Base-by-base conservation (phyloP, 2,888 invertebrate species). In the Lacanobia oleracea region DNA sequence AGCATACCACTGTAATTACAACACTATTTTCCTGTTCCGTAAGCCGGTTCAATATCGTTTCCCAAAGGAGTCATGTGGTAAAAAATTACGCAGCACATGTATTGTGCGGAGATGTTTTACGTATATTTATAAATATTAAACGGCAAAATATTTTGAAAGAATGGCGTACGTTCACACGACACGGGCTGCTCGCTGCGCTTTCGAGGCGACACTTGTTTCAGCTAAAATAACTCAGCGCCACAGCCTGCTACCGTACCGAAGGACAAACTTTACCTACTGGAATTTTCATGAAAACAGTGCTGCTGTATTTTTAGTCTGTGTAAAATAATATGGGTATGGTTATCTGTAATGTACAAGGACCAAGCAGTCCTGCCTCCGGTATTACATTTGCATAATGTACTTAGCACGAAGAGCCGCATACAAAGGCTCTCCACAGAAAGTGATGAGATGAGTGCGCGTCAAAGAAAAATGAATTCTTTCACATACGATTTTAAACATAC, bases 361-460 rank as follows among this genome's bases (percentile, higher is more conserved):
- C 88, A 89, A 86, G 86, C 90, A 88, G 92, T 89, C 91, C 92
- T 92, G 92, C 93, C 93, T 92, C 89, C 87, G 89, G 91, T 92
- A 93, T 94, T 91, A 94, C 92, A 94, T 94, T 94, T 93, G 93
- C 94, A 94, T 94, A 94, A 94, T 93, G 91, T 93, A 93, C 93
- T 94, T 93, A 94, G 91, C 87, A 88, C 88, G 89, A 88, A 90
- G 91, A 93, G 91, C 90, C 91, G 92, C 92, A 93, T 90, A 94
- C 93, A 93, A 94, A 94, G 93, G 90, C 92, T 88, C 89, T 91
- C 81, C n/a, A 68, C 88, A 88, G 89, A 92, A 92, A 91, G 90
- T 92, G 93, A 92, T 91, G 92, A 92, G 90, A 90, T 87, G 79
- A 82, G 84, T 79, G 71, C 77, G 77, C 83, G 90, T 83, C 90